Percentiles rank a stretch among this genome's conserved stretches.
Conservation (phyloP, 2,113 vertebrate species). For the Corvus moneduloides region DNA sequence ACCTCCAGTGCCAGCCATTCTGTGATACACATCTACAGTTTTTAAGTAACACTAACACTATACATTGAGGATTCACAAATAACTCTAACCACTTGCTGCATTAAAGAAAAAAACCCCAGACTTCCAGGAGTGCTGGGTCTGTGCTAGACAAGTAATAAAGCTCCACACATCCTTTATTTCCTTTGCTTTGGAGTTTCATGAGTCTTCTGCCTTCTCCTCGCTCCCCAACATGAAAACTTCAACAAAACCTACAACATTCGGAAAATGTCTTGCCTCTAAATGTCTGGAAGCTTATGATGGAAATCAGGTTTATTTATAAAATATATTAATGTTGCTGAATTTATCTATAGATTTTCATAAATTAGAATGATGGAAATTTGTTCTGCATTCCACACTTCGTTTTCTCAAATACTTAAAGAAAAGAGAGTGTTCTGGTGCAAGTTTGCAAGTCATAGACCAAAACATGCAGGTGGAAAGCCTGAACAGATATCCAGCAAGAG, state of each 20-base stretch:
- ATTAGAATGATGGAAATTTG: neutral
- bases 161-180: neutral
- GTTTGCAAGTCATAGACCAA: neutral
- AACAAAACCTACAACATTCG: neutral
- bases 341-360: neutral
- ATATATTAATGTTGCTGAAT: neutral
- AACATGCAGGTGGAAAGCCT: neutral
- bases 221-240: neutral
- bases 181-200: neutral
- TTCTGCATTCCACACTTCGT: neutral
- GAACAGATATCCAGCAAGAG: neutral
- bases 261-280: neutral
- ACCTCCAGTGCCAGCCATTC: neutral
- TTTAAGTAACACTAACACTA: neutral
- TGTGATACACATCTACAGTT: neutral
- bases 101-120: neutral
- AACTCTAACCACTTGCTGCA: neutral
- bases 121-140: neutral
- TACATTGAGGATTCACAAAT: neutral
- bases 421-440: neutral
- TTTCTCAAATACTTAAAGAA: neutral
- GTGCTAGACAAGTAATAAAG: neutral
- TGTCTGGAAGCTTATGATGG: neutral
- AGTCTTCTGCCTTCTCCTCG: neutral
- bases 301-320: neutral